Conservation (phyloP, 2,888 invertebrate species). For the Amblyjoppa proteus region DNA sequence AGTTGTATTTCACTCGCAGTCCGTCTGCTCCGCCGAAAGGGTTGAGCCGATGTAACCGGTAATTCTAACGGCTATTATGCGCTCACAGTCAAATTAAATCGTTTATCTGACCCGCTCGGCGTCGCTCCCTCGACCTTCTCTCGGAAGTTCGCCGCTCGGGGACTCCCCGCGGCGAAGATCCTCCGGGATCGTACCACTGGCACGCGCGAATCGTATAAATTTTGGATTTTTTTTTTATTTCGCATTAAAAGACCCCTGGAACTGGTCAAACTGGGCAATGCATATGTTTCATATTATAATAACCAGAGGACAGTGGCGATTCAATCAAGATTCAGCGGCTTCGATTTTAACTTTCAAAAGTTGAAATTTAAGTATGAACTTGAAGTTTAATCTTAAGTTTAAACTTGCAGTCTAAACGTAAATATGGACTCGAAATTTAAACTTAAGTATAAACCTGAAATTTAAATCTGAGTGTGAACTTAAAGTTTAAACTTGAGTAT, state of each 20-base stretch:
- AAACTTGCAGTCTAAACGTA: background rate
- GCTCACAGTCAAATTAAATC: conserved; percentile 58
- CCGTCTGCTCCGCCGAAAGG: conserved; percentile 49
- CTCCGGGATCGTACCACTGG: conserved; percentile 69
- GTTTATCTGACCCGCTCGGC: conserved; percentile 29
- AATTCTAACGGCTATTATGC: conserved; percentile 48
- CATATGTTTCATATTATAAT: conserved; percentile 1
- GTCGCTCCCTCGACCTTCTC: conserved; percentile 39
- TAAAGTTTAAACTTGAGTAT: no score
- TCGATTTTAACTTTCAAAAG: background rate
- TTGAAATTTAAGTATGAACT: background rate
- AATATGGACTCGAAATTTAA: background rate
- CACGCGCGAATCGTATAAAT: conserved; percentile 80
- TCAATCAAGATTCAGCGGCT: conserved; percentile 24
- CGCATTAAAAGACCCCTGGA: background rate
- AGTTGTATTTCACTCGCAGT: conserved; percentile 23
- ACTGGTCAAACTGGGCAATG: conserved; percentile 27
- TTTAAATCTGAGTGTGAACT: no score
- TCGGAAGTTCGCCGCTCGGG: conserved; percentile 36
- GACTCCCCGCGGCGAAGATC: conserved; percentile 80
- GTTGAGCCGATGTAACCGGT: conserved; percentile 38
- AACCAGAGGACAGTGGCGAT: background rate
- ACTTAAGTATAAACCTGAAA: no score
- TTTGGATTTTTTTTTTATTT: conserved; percentile 75
- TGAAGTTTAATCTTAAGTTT: background rate